Evolutionary conservation across 2,113 vertebrate genomes (phyloP).

Genomic region (Vulpes ferrilata): DNA sequence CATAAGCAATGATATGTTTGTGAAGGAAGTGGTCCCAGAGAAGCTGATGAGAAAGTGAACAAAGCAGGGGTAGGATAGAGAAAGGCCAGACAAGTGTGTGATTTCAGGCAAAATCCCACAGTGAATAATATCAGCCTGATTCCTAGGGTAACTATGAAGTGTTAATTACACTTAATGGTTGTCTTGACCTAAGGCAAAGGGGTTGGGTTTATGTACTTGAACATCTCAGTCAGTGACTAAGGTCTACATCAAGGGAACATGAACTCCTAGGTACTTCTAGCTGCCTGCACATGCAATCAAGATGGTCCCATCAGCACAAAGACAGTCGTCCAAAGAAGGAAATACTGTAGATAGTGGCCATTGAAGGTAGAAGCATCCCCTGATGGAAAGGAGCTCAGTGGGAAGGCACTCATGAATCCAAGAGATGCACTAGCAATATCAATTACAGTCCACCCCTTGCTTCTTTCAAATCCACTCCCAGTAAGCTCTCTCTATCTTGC

Average conservation of each 20-base stretch:
- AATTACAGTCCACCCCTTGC: neutral
- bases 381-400: rapidly evolving
- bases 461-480: neutral
- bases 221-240: neutral
- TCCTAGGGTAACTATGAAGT: neutral
- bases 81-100: neutral
- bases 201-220: neutral
- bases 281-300: neutral
- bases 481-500: neutral
- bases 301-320: neutral
- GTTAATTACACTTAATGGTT: neutral
- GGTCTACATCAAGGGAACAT: neutral
- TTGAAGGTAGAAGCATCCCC: neutral
- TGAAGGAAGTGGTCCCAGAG: neutral
- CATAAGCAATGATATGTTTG: neutral
- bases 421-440: neutral
- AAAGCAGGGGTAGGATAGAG: rapidly evolving
- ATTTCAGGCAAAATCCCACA: neutral
- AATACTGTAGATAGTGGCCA: neutral
- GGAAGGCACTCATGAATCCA: neutral
- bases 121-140: no score
- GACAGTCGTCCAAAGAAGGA: neutral
- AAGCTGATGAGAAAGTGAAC: neutral
- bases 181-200: neutral
- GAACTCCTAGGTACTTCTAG: no score